phyloP scores from a whole-genome alignment of 2,113 vertebrate genomes.

The Daphoenositta chrysoptera region DNA sequence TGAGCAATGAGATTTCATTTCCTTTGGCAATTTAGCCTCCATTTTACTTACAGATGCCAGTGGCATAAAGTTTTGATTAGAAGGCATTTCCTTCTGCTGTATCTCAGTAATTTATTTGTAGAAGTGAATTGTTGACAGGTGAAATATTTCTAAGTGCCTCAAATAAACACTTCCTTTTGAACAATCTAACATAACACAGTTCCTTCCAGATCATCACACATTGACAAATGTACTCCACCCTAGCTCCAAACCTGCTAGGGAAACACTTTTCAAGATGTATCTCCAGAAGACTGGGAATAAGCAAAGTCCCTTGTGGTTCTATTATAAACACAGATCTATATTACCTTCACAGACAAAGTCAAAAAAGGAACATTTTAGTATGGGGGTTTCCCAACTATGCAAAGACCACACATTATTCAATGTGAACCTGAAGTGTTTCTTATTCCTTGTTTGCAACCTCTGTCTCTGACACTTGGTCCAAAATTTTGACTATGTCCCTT shows the following conservation, averaged over 20 bases:
- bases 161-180: background rate
- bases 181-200: background rate
- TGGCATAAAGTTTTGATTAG: background rate
- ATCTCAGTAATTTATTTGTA: background rate
- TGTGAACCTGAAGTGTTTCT: background rate
- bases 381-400: background rate
- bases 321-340: background rate
- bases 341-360: background rate
- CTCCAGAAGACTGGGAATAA: background rate
- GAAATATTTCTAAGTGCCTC: background rate
- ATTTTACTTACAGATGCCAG: background rate
- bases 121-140: background rate
- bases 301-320: background rate
- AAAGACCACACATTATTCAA: background rate
- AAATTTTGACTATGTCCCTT: background rate
- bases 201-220: background rate
- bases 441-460: background rate
- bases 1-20: background rate
- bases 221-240: accelerated
- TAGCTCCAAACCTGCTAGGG: background rate
- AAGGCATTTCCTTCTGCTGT: background rate
- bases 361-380: background rate
- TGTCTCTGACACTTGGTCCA: background rate
- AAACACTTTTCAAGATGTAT: background rate
- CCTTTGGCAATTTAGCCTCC: background rate